Percentiles rank a stretch among this genome's conserved stretches.
phyloP scores from a whole-genome alignment of 2,888 invertebrate species.

The Rutpela maculata region DNA sequence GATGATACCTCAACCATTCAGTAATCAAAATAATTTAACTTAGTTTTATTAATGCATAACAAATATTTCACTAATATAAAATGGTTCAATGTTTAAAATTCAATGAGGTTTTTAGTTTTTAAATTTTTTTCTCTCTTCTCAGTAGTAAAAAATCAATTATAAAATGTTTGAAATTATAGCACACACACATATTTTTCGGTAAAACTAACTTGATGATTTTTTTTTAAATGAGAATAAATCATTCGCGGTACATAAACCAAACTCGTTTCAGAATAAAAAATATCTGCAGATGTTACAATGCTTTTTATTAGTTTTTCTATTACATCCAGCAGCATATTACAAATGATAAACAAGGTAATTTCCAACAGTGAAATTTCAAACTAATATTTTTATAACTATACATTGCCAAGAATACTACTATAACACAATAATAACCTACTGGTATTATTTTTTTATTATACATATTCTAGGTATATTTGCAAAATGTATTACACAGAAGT shows the following conservation, averaged over 20 bases:
- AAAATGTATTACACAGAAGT: neutral
- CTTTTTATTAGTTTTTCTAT: constrained; percentile 12
- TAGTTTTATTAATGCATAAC: too few relatives aligned
- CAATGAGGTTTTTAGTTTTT: too few relatives aligned
- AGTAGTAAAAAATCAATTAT: too few relatives aligned
- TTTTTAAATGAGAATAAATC: neutral
- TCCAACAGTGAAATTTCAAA: neutral
- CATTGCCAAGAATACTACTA: neutral
- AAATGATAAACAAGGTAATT: neutral
- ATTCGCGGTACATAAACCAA: neutral
- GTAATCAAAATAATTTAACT: too few relatives aligned
- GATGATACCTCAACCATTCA: too few relatives aligned
- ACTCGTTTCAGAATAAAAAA: neutral
- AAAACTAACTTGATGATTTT: neutral
- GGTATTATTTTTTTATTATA: neutral
- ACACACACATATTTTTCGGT: neutral
- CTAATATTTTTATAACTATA: neutral
- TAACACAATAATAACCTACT: neutral
- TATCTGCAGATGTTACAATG: constrained; percentile 3
- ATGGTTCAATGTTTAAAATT: too few relatives aligned
- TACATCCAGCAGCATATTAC: constrained; percentile 6
- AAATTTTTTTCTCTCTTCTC: too few relatives aligned
- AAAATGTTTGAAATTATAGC: neutral
- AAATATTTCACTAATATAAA: too few relatives aligned
- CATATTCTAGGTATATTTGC: neutral